Conservation (phyloP, 2,113 vertebrate species). For the Chrysochloris asiatica region DNA sequence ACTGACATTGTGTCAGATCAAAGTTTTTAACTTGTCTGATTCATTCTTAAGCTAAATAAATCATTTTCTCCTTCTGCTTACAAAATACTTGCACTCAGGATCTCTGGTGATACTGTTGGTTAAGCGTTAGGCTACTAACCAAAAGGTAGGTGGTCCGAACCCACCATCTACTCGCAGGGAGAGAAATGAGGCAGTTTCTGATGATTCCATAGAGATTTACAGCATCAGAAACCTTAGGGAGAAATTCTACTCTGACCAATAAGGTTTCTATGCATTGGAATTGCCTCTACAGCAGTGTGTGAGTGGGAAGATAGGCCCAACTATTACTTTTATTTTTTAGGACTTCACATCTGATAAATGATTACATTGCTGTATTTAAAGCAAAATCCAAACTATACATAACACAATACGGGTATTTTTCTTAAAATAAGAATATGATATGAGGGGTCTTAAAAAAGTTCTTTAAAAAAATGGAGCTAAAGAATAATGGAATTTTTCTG, state of each 20-base stretch:
- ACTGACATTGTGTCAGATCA: background rate
- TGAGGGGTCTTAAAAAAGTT: too few relatives aligned
- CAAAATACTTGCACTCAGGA: background rate
- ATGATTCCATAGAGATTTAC: too few relatives aligned
- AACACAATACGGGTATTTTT: background rate
- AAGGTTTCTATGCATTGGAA: background rate
- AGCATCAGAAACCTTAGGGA: too few relatives aligned
- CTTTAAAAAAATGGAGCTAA: too few relatives aligned
- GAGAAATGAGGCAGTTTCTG: background rate
- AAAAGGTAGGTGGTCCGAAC: too few relatives aligned
- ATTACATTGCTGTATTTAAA: background rate
- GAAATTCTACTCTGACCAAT: too few relatives aligned
- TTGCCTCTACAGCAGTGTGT: too few relatives aligned
- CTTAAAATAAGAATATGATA: constrained; percentile 7
- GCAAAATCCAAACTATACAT: background rate
- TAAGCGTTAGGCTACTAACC: too few relatives aligned
- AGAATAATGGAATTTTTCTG: too few relatives aligned
- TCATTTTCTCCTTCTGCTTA: constrained; percentile 10
- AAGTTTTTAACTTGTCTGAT: background rate
- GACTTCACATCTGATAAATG: background rate
- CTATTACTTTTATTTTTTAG: background rate
- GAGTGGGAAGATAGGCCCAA: background rate
- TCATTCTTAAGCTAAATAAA: constrained; percentile 39
- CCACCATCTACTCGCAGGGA: too few relatives aligned
- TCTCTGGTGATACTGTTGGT: too few relatives aligned